Evolutionary conservation across 2,797 vertebrate genomes (phyloP).

Genomic region (Odontamblyopus rebecca): DNA sequence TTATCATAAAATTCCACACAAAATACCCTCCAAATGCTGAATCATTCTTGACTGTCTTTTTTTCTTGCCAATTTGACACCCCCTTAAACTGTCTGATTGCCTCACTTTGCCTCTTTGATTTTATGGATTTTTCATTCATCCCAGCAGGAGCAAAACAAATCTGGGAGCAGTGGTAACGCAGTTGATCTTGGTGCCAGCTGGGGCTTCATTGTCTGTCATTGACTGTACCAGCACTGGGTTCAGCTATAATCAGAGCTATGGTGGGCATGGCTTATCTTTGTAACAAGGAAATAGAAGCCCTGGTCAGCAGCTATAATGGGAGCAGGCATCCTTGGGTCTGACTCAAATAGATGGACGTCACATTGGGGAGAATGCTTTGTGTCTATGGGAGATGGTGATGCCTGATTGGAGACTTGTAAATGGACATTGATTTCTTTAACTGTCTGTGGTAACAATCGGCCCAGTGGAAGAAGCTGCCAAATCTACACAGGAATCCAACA

Average conservation of each 20-base stretch:
- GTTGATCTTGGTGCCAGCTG: conserved; percentile 28
- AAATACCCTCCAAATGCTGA: neutral
- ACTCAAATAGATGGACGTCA: conserved; percentile 39
- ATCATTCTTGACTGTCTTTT: too few species aligned
- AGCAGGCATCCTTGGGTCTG: conserved; percentile 29
- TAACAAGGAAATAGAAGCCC: conserved; percentile 15
- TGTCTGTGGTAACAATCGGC: conserved; percentile 47
- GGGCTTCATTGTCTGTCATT: conserved; percentile 21
- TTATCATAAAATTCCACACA: too few species aligned
- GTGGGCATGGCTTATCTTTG: conserved; percentile 49
- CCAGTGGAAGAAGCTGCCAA: conserved; percentile 27
- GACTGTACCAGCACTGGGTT: conserved; percentile 16
- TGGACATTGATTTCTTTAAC: conserved; percentile 57
- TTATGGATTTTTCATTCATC: conserved; percentile 20
- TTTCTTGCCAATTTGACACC: neutral
- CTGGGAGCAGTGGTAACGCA: conserved; percentile 19
- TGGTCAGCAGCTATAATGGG: conserved; percentile 35
- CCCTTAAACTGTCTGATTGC: conserved; percentile 11
- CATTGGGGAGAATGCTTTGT: conserved; percentile 17
- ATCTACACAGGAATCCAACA: conserved; percentile 10
- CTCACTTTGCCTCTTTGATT: conserved; percentile 24
- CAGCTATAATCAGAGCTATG: conserved; percentile 28
- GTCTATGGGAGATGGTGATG: conserved; percentile 33
- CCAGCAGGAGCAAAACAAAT: conserved; percentile 17
- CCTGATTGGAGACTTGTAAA: conserved; percentile 58